A percentile compares a stretch with the other conserved stretches of the same genome.
Conservation (phyloP, 2,888 invertebrate genomes). For the Coecobrya sp. region DNA sequence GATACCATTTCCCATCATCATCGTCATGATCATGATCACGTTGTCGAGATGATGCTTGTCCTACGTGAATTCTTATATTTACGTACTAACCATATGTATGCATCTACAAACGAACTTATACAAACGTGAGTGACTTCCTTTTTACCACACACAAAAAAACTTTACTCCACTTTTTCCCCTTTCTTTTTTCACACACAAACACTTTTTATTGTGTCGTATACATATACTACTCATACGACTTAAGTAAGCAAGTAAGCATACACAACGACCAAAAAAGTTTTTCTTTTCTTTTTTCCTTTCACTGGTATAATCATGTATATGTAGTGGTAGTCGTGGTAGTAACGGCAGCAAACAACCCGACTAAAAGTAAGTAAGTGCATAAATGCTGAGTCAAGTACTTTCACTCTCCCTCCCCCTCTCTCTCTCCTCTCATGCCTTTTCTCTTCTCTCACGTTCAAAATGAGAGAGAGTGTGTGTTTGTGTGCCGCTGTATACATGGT, state of each 20-base stretch:
- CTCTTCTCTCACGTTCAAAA: slow-evolving; percentile 41
- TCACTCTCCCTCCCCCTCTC: background rate
- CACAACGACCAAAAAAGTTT: slow-evolving; percentile 43
- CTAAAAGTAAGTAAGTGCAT: slow-evolving; percentile 57
- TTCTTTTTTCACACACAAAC: slow-evolving; percentile 53
- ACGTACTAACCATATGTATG: slow-evolving; percentile 2
- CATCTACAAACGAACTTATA: background rate
- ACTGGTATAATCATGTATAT: slow-evolving; percentile 40
- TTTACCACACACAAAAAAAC: slow-evolving; percentile 33
- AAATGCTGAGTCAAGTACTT: slow-evolving; percentile 72
- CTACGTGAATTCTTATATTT: background rate
- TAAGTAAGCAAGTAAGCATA: slow-evolving; percentile 32
- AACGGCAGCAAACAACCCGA: slow-evolving; percentile 37
- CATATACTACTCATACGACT: background rate
- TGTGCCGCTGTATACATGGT: background rate
- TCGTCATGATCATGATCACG: slow-evolving; percentile 28
- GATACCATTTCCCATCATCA: slow-evolving; percentile 56
- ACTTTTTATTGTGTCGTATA: slow-evolving; percentile 35
- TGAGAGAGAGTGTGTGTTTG: slow-evolving; percentile 14
- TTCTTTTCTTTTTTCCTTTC: slow-evolving; percentile 1
- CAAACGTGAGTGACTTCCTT: slow-evolving; percentile 34
- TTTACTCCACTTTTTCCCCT: slow-evolving; percentile 36
- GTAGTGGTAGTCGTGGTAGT: slow-evolving; percentile 2
- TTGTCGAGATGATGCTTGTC: slow-evolving; percentile 46
- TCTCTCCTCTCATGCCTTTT: slow-evolving; percentile 15